Conservation (phyloP, 92 coral and sea anemone genomes). For the Zoanthus solanderi region DNA sequence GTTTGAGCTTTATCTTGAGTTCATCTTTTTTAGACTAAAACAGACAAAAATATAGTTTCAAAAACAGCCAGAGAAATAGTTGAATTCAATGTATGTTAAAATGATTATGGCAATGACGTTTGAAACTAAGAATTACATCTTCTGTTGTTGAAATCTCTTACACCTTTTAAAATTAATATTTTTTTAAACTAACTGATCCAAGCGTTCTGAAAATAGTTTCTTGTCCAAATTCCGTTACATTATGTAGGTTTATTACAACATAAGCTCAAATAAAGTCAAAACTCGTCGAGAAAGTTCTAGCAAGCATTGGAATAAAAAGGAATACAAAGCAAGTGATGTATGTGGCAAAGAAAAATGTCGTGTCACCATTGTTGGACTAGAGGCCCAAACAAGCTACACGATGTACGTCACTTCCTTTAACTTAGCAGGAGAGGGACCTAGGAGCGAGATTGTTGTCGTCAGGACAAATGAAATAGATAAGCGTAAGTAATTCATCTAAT, state of each 20-base stretch:
- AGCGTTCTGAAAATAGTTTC: too few relatives aligned
- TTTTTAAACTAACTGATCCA: too few relatives aligned
- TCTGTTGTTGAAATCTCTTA: too few relatives aligned
- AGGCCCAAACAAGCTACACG: neutral
- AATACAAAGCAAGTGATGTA: neutral
- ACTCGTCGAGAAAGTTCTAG: conserved; percentile 6
- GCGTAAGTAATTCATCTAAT: neutral
- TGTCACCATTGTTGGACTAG: neutral
- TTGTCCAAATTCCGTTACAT: neutral
- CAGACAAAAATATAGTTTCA: too few relatives aligned
- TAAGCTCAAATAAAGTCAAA: neutral
- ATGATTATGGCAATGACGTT: too few relatives aligned
- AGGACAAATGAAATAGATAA: neutral
- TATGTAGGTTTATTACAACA: neutral
- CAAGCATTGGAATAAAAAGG: neutral
- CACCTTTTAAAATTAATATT: too few relatives aligned
- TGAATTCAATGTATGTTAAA: too few relatives aligned
- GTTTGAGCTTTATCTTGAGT: neutral
- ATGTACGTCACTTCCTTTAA: conserved; percentile 1
- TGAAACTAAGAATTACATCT: too few relatives aligned
- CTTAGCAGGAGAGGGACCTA: conserved; percentile 21
- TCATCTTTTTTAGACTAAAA: too few relatives aligned
- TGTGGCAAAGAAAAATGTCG: neutral
- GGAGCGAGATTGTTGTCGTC: neutral
- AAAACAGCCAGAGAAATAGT: too few relatives aligned